phyloP scores from a whole-genome alignment of 2,113 vertebrate species.

The Lipotes vexillifer region DNA sequence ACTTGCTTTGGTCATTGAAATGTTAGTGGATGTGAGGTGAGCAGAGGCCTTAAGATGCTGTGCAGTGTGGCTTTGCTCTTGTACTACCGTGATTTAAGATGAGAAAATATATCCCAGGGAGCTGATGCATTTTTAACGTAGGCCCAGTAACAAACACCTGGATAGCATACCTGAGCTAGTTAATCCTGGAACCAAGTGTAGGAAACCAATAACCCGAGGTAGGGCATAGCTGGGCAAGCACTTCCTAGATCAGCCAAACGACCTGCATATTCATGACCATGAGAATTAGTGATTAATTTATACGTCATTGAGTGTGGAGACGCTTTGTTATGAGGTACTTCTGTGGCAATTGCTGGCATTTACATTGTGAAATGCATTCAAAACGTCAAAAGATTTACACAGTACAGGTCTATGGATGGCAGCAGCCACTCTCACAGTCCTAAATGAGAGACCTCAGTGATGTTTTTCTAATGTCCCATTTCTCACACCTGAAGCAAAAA shows the following conservation, averaged over 20 bases:
- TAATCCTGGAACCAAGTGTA: accelerated
- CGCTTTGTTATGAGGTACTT: too few species aligned
- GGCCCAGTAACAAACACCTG: background rate
- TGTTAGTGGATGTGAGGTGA: background rate
- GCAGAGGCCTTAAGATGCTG: background rate
- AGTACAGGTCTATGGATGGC: accelerated
- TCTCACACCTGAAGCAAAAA: too few species aligned
- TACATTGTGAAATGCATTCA: accelerated
- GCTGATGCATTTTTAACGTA: accelerated
- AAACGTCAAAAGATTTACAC: accelerated
- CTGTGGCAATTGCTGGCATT: accelerated
- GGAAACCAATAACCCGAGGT: background rate
- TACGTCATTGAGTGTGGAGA: accelerated
- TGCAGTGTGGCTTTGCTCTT: accelerated
- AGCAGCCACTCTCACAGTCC: background rate
- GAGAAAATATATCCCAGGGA: background rate
- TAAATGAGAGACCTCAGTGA: accelerated
- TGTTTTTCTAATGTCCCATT: background rate
- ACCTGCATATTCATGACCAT: accelerated
- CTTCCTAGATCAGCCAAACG: background rate
- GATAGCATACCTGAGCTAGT: background rate
- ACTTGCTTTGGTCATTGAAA: background rate
- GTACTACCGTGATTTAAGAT: accelerated
- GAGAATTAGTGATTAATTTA: background rate
- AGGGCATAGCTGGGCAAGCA: accelerated